phyloP scores from a whole-genome alignment of 92 coral and sea anemone genomes.

The Zoanthus sociatus region DNA sequence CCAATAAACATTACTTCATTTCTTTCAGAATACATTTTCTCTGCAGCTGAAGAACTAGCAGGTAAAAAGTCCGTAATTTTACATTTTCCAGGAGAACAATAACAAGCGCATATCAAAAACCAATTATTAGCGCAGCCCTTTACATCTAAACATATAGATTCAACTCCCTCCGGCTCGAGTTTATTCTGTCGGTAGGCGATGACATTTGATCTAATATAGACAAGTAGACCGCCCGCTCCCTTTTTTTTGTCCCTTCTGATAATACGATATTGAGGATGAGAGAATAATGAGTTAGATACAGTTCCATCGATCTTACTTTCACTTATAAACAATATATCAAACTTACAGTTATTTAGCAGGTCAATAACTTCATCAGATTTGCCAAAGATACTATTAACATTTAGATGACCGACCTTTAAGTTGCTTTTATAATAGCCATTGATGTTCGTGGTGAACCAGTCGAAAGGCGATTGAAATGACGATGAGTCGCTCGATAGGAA shows the following conservation, averaged over 20 bases:
- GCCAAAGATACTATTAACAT: constrained; percentile 26
- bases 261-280: constrained; percentile 39
- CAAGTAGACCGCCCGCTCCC: constrained; percentile 35
- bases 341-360: constrained; percentile 8
- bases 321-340: constrained; percentile 15
- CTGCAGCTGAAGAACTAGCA: constrained; percentile 57
- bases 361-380: constrained; percentile 23
- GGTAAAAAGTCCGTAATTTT: constrained; percentile 57
- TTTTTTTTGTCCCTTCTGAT: constrained; percentile 37
- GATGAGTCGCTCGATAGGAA: neutral
- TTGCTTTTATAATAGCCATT: constrained; percentile 17
- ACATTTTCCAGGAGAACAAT: constrained; percentile 70
- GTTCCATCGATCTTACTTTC: constrained; percentile 26
- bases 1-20: constrained; percentile 68
- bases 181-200: constrained; percentile 40
- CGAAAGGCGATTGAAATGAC: constrained; percentile 14
- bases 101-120: constrained; percentile 72
- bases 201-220: constrained; percentile 38
- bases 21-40: constrained; percentile 64
- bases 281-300: constrained; percentile 9
- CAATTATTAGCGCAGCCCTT: constrained; percentile 54
- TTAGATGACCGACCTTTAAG: constrained; percentile 8
- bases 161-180: constrained; percentile 65
- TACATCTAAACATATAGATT: constrained; percentile 59
- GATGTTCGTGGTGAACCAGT: constrained; percentile 8